Conservation (phyloP, 2,113 vertebrate genomes). For the Sphyrna mokarran region DNA sequence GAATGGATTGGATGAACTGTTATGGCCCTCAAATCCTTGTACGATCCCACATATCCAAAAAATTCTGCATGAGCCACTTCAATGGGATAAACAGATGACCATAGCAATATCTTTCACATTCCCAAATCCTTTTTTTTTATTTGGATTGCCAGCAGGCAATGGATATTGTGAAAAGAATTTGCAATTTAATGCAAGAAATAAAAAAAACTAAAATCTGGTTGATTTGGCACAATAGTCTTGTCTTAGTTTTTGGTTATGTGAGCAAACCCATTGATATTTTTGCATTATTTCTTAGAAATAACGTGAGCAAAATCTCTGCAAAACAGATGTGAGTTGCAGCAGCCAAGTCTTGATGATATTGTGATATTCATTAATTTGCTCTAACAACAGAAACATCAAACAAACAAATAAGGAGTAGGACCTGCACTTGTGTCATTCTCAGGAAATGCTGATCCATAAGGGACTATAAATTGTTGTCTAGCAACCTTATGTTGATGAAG, state of each 20-base stretch:
- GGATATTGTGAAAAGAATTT: neutral
- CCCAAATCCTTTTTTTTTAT: neutral
- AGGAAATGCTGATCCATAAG: slow-evolving; percentile 12
- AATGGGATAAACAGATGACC: neutral
- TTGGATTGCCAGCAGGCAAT: neutral
- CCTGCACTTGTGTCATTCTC: neutral
- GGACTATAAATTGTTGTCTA: slow-evolving; percentile 16
- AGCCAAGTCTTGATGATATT: neutral
- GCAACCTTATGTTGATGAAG: neutral
- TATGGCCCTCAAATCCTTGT: neutral
- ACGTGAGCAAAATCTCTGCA: neutral
- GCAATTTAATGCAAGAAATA: neutral
- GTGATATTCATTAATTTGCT: neutral
- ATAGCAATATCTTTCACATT: neutral
- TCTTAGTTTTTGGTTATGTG: neutral
- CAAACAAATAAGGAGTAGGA: neutral
- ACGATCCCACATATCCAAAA: neutral
- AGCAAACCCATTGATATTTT: neutral
- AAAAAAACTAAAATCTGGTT: neutral
- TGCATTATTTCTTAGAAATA: neutral
- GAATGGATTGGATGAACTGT: neutral
- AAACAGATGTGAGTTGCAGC: slow-evolving; percentile 17
- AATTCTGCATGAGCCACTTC: neutral
- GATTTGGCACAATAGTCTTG: neutral
- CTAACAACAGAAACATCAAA: slow-evolving; percentile 13